Evolutionary conservation across 2,888 invertebrate species (phyloP), one percentile per base, ranked within the genome.

Genomic region (Agrochola macilenta): DNA sequence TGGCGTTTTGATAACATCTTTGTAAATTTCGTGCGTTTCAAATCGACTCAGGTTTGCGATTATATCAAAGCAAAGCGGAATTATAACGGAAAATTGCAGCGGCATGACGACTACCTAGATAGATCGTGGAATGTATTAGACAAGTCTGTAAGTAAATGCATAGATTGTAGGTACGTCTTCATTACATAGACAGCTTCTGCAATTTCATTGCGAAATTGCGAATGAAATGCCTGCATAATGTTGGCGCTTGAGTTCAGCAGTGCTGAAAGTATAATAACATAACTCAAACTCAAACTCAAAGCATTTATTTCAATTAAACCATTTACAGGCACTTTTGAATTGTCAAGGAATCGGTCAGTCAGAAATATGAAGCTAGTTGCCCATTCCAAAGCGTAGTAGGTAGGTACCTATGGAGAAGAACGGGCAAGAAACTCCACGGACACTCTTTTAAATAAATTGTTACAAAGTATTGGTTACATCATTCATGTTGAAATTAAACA

Each of bases 21-120:
- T 43, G 17, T 12, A 79, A 63, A 63, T 79, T 3, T 5, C 35
- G 23, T 35, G 26, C 20, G 35, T 20, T 46, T 54, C 8, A 66
- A 72, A 58, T 26, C 54, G 20, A 54, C 60, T 65, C 23, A 46
- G 26, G 26, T 60, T 76, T 54, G 52, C 39, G 46, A 60, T 57
- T 5, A 54, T 39, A 63, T 54, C 17, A 35, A 72, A 60, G 46
- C 35, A 23, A 49, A 46, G 23, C 54, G n/a, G 26, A 35, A n/a
- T 75, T 58, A 58, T 76, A 79, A 69, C 52, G 54, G 77, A 30
- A 76, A 14, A 60, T 54, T 46, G 39, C 39, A n/a, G 14, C 43
- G 26, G 63, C 46, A 64, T 54, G 49, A 57, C 39, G 14, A 23
- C 3, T 64, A 54, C 14, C 54, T 39, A 82, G 60, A 54, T 57